Conservation (phyloP, 2,888 invertebrate species). For the Ecliptopera silaceata region DNA sequence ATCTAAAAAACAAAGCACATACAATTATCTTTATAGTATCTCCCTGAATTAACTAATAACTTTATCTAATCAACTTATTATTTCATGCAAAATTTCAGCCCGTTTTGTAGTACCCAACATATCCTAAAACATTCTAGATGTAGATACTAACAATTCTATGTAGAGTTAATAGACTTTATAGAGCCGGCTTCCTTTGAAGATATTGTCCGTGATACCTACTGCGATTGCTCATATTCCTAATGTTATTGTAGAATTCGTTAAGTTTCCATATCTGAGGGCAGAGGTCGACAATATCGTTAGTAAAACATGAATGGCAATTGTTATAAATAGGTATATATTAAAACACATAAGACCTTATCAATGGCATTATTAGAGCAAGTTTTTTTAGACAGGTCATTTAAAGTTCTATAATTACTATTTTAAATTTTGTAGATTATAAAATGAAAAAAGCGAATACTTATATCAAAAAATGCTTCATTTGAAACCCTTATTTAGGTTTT, state of each 20-base stretch:
- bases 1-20: no score
- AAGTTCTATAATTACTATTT: no score
- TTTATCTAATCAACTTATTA: no score
- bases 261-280: conserved; percentile 42
- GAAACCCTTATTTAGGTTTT: no score
- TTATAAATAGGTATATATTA: conserved; percentile 27
- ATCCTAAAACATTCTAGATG: no score
- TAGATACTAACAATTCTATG: not conserved
- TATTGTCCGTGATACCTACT: conserved; percentile 38
- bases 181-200: conserved; percentile 48
- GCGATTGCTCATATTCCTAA: conserved; percentile 43
- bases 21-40: no score
- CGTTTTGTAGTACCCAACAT: no score
- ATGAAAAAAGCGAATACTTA: no score
- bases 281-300: conserved; percentile 50
- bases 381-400: not conserved
- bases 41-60: no score
- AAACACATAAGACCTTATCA: conserved; percentile 15
- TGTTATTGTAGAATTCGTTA: conserved; percentile 48
- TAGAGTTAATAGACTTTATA: conserved; percentile 17
- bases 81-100: no score
- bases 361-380: not conserved
- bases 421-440: no score
- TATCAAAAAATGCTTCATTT: no score
- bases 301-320: conserved; percentile 42